phyloP scores from a whole-genome alignment of 2,888 invertebrate species.

The Harmothoe impar region DNA sequence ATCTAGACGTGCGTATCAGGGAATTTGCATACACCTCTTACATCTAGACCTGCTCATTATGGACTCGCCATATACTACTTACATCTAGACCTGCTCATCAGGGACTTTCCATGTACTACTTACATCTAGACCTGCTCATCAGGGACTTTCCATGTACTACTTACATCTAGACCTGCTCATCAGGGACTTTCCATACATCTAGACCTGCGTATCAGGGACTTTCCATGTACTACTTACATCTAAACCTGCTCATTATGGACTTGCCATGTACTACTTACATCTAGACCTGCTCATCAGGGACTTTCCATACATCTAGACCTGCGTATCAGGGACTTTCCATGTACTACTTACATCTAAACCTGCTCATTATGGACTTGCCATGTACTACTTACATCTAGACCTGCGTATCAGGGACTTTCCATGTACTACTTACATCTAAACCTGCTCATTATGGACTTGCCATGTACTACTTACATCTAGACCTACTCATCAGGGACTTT shows the following conservation, averaged over 20 bases:
- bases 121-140: background rate
- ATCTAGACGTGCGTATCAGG: background rate
- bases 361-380: background rate
- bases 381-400: conserved; percentile 5
- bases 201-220: background rate
- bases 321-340: background rate
- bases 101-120: background rate
- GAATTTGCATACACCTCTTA: background rate
- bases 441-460: background rate
- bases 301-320: background rate
- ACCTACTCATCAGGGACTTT: background rate
- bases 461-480: conserved; percentile 19
- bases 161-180: conserved; percentile 13
- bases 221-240: background rate
- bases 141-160: background rate
- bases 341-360: background rate
- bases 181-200: background rate
- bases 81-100: background rate
- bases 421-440: background rate
- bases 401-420: background rate
- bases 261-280: background rate
- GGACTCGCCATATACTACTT: background rate
- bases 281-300: background rate
- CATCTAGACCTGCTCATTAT: background rate
- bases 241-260: background rate